phyloP scores from a whole-genome alignment of 2,797 vertebrate genomes.

The Momotus momota region DNA sequence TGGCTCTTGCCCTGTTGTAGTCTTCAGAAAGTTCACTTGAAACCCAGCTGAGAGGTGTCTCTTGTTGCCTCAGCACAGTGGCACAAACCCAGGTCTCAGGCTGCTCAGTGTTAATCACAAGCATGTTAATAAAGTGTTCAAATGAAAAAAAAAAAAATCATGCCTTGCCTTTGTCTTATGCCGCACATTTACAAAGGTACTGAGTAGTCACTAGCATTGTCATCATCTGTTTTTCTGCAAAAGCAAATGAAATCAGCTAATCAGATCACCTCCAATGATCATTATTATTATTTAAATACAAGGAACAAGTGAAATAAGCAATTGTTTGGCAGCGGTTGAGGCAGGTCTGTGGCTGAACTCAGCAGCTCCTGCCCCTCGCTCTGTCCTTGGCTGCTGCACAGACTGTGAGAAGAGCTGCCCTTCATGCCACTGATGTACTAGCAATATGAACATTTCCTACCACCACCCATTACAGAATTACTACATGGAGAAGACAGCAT shows the following conservation, averaged over 20 bases:
- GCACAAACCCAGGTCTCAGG: background rate
- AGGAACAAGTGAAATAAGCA: background rate
- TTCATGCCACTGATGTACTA: fast-evolving
- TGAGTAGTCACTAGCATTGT: fast-evolving
- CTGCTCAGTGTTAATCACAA: background rate
- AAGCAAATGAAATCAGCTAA: background rate
- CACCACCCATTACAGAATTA: background rate
- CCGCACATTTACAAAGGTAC: background rate
- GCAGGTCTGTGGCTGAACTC: background rate
- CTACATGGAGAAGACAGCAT: background rate
- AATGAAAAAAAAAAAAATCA: background rate
- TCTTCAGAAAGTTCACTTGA: background rate
- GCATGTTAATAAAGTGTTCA: background rate
- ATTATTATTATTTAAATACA: background rate
- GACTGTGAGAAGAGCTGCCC: background rate
- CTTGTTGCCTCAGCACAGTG: background rate
- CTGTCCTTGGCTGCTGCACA: background rate
- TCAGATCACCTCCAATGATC: background rate
- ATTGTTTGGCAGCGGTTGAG: background rate
- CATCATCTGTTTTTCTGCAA: background rate
- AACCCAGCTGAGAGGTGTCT: background rate
- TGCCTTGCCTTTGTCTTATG: background rate
- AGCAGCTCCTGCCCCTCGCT: background rate
- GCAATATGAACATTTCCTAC: background rate
- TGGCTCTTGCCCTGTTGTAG: background rate